Base-by-base conservation (phyloP, 2,888 invertebrate genomes). In the Synergus itoensis region DNA sequence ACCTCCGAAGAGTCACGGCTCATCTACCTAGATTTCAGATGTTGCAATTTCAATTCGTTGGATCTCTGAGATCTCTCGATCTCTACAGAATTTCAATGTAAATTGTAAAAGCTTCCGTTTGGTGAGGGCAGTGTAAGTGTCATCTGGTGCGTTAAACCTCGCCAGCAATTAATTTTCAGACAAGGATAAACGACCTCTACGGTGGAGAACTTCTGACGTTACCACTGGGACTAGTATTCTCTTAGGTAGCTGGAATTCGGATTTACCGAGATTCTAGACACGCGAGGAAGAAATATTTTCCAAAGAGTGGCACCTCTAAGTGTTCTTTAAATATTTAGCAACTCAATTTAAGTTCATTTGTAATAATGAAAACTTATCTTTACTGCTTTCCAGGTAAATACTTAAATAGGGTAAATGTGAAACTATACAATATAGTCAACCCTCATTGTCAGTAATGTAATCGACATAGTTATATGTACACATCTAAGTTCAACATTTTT, bases 131-230 rank as follows among this genome's bases (percentile, higher is more conserved):
- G 48, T 28, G 9, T 36, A 28, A 9, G n/a, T 73, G 73, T 73
- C 53, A 73, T 36, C 73, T 53, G 36, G 73, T 48, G 73, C 73
- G 73, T 73, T 73, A 73, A 53, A 73, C 48, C 73, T n/a, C 73
- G 36, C 73, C 73, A 53, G 53, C 48, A 73, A 73, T 73, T 73
- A 73, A 73, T 48, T 73, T 73, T 53, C 36, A 48, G 53, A 53
- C 73, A 53, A 18, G 28, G 73, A 73, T 73, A 73, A 73, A 73
- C 73, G 73, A 73, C 53, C 53, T 43, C 73, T 48, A 36, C 48
- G 14, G 48, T 73, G 28, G 73, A 4, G 48, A 73, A 73, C 53
- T 73, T 73, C 36, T 67, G 67, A 16, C 53, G 36, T 48, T n/a
- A 69, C 43, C 45, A 28, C 48, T 11, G 43, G 45, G 28, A 73